phyloP scores from a whole-genome alignment of 2,888 invertebrate genomes.

The Pheosia tremula region DNA sequence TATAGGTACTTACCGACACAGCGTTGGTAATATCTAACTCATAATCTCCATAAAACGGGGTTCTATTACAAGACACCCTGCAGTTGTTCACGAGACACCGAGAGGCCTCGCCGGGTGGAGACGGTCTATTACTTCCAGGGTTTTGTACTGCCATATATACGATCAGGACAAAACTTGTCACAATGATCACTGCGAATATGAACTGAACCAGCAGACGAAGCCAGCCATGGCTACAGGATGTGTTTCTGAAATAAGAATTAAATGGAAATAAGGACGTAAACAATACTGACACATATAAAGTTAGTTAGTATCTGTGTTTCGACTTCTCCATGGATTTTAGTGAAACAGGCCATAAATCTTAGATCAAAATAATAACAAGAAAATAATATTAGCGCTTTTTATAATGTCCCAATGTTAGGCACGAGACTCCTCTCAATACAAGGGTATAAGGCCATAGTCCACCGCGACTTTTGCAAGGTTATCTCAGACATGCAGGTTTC shows the following conservation, averaged over 20 bases:
- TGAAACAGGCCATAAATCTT: too few species aligned
- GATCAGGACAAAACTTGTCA: constrained; percentile 67
- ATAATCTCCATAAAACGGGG: constrained; percentile 47
- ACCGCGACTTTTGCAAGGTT: too few species aligned
- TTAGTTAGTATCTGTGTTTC: too few species aligned
- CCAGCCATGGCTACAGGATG: constrained; percentile 72
- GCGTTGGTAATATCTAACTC: constrained; percentile 55
- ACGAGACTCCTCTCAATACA: too few species aligned
- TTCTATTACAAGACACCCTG: constrained; percentile 53
- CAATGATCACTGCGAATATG: constrained; percentile 65
- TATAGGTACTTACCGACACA: constrained; percentile 49
- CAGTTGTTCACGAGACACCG: constrained; percentile 52
- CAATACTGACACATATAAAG: too few species aligned
- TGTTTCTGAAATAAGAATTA: constrained; percentile 47
- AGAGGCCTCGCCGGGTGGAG: background rate
- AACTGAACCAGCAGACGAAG: constrained; percentile 61
- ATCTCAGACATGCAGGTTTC: too few species aligned
- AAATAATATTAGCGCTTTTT: too few species aligned
- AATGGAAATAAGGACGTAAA: too few species aligned
- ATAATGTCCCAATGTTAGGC: too few species aligned
- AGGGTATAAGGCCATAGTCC: too few species aligned
- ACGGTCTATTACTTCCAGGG: constrained; percentile 7
- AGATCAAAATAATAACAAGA: too few species aligned
- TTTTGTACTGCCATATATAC: constrained; percentile 55
- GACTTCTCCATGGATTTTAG: too few species aligned